phyloP scores from a whole-genome alignment of 2,888 invertebrate species.

The Auanema sp. region DNA sequence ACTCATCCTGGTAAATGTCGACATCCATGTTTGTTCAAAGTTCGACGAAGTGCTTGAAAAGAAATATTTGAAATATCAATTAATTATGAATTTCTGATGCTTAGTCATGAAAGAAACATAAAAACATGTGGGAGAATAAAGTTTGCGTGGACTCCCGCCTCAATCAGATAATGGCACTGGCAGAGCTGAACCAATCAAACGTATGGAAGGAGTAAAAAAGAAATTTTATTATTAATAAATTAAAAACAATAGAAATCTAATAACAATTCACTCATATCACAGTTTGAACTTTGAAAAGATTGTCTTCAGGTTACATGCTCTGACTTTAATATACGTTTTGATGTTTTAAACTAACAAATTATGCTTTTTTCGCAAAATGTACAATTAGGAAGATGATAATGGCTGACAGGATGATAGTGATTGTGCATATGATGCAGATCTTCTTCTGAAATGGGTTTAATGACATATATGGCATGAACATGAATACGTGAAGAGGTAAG shows the following conservation, averaged over 20 bases:
- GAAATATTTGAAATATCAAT: not conserved
- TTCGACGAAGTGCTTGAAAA: too few species aligned
- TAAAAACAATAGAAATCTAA: too few species aligned
- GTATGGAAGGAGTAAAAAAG: too few species aligned
- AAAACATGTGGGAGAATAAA: not conserved
- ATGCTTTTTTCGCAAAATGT: slow-evolving; percentile 16
- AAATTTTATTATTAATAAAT: too few species aligned
- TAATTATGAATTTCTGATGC: not conserved
- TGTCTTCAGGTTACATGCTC: not conserved
- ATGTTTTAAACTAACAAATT: not conserved
- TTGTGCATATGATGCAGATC: slow-evolving; percentile 51
- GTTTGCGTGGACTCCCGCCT: too few species aligned
- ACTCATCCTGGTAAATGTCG: too few species aligned
- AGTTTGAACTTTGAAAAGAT: not conserved
- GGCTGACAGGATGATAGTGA: slow-evolving; percentile 39
- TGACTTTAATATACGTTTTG: not conserved
- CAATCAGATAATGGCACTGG: too few species aligned
- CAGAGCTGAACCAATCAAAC: too few species aligned
- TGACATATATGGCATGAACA: not conserved
- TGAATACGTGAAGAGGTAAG: slow-evolving; percentile 4
- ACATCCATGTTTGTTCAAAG: too few species aligned
- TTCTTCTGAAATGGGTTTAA: slow-evolving; percentile 55
- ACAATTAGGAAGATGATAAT: slow-evolving; percentile 16
- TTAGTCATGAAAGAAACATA: not conserved
- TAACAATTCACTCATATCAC: not conserved